These are phyloP conservation scores for Atta colombica DNA, from an alignment of 1,140 invertebrate species.

Conservation along the genomic window DNA sequence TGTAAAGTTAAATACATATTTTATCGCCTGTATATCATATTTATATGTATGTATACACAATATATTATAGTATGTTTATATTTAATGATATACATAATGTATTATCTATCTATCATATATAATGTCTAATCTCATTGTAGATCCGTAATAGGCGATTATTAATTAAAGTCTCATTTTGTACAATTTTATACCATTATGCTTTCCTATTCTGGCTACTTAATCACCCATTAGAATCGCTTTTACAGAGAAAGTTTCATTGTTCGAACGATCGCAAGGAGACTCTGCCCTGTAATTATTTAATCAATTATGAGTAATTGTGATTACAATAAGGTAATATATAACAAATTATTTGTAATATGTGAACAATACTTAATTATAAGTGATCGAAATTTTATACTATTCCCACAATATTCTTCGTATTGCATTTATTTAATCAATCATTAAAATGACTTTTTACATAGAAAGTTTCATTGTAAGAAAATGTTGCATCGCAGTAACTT, in stretches of 20 bases:
- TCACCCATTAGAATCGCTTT: slow-evolving; percentile 48
- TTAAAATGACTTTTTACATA: slow-evolving; percentile 24
- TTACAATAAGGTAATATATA: slow-evolving; percentile 12
- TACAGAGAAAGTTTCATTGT: slow-evolving; percentile 56
- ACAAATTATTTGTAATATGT: slow-evolving; percentile 32
- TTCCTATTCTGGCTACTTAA: slow-evolving; percentile 61
- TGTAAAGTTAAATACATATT: neutral
- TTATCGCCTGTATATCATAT: neutral
- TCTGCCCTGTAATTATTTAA: slow-evolving; percentile 38
- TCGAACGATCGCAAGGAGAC: slow-evolving; percentile 35
- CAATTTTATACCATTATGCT: slow-evolving; percentile 44
- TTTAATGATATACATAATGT: neutral
- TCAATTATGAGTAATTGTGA: slow-evolving; percentile 44
- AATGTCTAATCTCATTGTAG: neutral
- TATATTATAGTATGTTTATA: neutral
- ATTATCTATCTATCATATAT: neutral
- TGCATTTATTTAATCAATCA: neutral
- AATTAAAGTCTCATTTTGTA: slow-evolving; percentile 35
- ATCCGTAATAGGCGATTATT: slow-evolving; percentile 27
- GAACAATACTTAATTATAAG: slow-evolving; percentile 33
- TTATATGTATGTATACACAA: neutral
- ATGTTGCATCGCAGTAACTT: neutral
- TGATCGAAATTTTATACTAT: slow-evolving; percentile 41
- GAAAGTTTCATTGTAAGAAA: slow-evolving; percentile 37
- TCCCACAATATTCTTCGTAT: neutral